Percentiles rank a stretch among this genome's conserved stretches.
These are phyloP conservation scores for Ectobius pallidus DNA, from an alignment of 2,888 invertebrate species.

Conservation along the genomic window DNA sequence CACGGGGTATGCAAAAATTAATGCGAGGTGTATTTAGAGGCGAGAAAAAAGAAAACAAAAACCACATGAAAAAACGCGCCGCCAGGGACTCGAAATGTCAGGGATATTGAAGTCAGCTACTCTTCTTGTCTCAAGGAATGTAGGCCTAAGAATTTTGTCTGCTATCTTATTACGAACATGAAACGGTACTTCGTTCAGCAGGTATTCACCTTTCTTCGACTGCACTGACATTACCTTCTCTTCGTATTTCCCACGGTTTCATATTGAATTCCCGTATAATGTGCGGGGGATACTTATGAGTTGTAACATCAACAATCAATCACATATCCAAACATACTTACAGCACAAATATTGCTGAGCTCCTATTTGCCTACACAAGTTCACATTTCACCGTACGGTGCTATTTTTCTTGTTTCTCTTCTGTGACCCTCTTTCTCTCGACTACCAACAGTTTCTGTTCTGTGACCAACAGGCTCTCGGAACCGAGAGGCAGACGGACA, in stretches of 20 bases:
- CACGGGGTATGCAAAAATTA: too few species aligned
- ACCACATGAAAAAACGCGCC: too few species aligned
- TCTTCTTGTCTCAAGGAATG: too few species aligned
- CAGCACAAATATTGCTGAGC: background rate
- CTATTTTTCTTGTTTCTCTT: constrained; percentile 19
- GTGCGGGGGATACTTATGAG: background rate
- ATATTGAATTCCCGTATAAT: background rate
- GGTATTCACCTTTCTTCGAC: constrained; percentile 1
- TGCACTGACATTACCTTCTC: background rate
- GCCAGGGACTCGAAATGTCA: too few species aligned
- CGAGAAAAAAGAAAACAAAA: too few species aligned
- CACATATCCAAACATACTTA: background rate
- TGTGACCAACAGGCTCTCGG: background rate
- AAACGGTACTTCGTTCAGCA: background rate
- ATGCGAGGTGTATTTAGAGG: too few species aligned
- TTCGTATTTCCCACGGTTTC: constrained; percentile 15
- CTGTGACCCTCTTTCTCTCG: constrained; percentile 30
- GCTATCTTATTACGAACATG: too few species aligned
- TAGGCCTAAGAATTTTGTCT: too few species aligned
- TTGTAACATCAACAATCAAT: background rate
- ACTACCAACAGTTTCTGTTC: too few species aligned
- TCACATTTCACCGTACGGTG: background rate
- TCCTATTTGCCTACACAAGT: background rate
- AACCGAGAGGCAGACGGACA: constrained; percentile 3
- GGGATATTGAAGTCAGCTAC: too few species aligned